A percentile compares a stretch with the other conserved stretches of the same genome.
Evolutionary conservation across 1,140 invertebrate genomes (phyloP).

Genomic region (Conus ventricosus): DNA sequence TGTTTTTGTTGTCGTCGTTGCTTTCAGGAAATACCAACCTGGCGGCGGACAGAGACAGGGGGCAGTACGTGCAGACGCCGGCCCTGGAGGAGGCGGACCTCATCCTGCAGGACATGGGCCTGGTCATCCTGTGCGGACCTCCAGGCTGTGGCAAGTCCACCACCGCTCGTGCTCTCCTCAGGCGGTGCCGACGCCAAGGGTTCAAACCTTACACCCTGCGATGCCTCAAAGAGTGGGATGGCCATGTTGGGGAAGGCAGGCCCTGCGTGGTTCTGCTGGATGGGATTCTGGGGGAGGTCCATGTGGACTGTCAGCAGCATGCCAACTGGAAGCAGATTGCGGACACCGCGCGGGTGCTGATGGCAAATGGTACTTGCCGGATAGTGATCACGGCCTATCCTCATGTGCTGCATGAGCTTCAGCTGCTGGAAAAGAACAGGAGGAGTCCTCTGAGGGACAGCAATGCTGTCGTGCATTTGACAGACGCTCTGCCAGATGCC

Average conservation of each 20-base stretch:
- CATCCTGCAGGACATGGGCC: not conserved
- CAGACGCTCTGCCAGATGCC: not conserved
- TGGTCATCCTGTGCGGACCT: slow-evolving; percentile 9
- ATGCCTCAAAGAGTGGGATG: not conserved
- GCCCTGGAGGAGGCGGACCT: not conserved
- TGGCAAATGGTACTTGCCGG: not conserved
- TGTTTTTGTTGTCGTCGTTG: not conserved
- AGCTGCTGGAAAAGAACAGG: not conserved
- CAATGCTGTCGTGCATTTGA: not conserved
- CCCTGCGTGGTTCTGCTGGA: slow-evolving; percentile 12
- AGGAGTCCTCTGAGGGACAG: slow-evolving; percentile 1
- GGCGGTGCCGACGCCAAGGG: not conserved
- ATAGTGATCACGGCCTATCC: slow-evolving; percentile 28
- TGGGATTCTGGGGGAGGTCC: slow-evolving; percentile 20
- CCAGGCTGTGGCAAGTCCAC: slow-evolving; percentile 13
- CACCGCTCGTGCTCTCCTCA: slow-evolving; percentile 12
- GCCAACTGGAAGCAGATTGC: not conserved
- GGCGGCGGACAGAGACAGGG: not conserved
- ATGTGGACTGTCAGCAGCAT: slow-evolving; percentile 8
- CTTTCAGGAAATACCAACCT: not conserved
- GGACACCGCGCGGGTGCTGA: not conserved
- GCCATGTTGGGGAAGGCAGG: not conserved
- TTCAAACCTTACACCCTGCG: not conserved
- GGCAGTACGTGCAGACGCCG: not conserved
- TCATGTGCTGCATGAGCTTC: slow-evolving; percentile 28